Evolutionary conservation across 2,888 invertebrate genomes (phyloP).

Genomic region (Acrocera orbiculus): DNA sequence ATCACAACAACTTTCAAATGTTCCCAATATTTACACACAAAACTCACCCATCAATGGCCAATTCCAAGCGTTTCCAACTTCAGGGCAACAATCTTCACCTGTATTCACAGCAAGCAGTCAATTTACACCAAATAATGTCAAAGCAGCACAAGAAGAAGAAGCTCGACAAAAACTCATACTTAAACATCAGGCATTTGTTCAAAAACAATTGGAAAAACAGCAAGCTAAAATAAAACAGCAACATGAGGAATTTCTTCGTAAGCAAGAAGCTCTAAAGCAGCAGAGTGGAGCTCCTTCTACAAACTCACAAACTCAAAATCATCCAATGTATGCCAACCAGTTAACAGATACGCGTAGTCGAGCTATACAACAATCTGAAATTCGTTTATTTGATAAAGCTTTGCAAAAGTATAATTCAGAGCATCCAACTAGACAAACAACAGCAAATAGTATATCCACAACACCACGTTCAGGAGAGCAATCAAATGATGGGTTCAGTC

Average conservation of each 20-base stretch:
- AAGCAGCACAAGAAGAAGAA: too few relatives aligned
- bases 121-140: constrained; percentile 1
- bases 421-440: constrained; percentile 50
- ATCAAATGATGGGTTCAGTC: constrained; percentile 23
- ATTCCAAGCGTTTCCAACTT: constrained; percentile 12
- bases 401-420: constrained; percentile 47
- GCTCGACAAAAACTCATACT: constrained; percentile 55
- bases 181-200: constrained; percentile 58
- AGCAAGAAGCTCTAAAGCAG: constrained; percentile 48
- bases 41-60: background rate
- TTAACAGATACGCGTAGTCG: too few relatives aligned
- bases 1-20: constrained; percentile 19
- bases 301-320: constrained; percentile 30
- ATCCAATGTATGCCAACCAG: constrained; percentile 29
- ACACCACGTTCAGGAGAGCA: constrained; percentile 33
- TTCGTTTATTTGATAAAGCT: constrained; percentile 44
- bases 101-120: too few relatives aligned
- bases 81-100: background rate
- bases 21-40: constrained; percentile 14
- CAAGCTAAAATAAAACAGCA: constrained; percentile 56
- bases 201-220: constrained; percentile 62
- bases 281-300: constrained; percentile 19
- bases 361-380: constrained; percentile 40
- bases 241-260: constrained; percentile 49
- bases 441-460: constrained; percentile 47